Evolutionary conservation across 2,113 vertebrate genomes (phyloP), one percentile per base, ranked within the genome.

Genomic region (Lampris megalopsis): DNA sequence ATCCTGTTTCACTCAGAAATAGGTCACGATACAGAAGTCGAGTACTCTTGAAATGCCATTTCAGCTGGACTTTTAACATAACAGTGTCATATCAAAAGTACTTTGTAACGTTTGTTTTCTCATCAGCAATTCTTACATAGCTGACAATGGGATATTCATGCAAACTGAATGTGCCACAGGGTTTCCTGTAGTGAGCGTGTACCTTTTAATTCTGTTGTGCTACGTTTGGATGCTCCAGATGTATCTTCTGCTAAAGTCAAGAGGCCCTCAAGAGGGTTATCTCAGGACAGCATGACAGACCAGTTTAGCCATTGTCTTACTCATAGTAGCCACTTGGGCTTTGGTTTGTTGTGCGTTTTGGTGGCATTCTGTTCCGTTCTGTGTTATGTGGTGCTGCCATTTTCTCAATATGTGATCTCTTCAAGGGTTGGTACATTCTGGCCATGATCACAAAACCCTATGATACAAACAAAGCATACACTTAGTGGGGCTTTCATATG

Each of bases 231-330:
- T 4, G 60, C 67, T 47, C 41, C 5, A 40, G 49, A 36, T 65
- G 50, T 38, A 24, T 42, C 35, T 4, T 68, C 63, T 38, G 11
- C 41, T 58, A 59, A 35, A 64, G 53, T 77, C 63, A 73, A 41
- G 52, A 7, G 58, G 42, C 58, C 43, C 45, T 62, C 57, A 13
- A 68, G 45, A 78, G 43, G 43, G n/a, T 77, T 40, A 47, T 66
- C 66, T 74, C 50, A 62, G 54, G 56, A 40, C 52, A 53, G 9
- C 50, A 56, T 6, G 1, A 48, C 42, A 48, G 56, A 60, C 35
- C 40, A 57, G 75, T 62, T 49, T n/a, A 47, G 47, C 35, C 6
- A 47, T 52, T 72, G 8, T 50, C 24, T 71, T 36, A 60, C 52
- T 68, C 5, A 50, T 38, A 1, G 2, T 38, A 9, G 59, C 4